These are phyloP conservation scores for Dascillus cervinus DNA, from an alignment of 2,888 invertebrate genomes.

Conservation along the genomic window DNA sequence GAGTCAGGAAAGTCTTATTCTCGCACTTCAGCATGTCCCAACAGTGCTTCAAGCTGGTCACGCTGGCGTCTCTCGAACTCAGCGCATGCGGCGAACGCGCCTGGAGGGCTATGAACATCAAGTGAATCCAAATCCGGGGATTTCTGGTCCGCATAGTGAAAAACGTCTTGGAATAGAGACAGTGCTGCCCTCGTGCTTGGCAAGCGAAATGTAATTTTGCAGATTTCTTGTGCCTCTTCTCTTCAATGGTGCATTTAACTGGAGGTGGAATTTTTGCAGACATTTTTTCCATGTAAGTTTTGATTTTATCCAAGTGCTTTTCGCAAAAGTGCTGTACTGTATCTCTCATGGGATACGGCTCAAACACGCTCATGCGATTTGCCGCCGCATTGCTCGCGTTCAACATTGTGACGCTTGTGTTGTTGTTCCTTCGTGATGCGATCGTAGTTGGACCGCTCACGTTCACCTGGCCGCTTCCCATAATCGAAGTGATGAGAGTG, in stretches of 20 bases:
- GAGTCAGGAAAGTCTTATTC: conserved; percentile 78
- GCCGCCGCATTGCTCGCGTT: conserved; percentile 47
- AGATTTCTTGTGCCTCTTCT: conserved; percentile 77
- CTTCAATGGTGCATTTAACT: conserved; percentile 89
- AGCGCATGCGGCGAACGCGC: conserved; percentile 70
- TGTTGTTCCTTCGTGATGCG: conserved; percentile 53
- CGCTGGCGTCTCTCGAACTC: conserved; percentile 72
- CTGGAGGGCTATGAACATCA: conserved; percentile 89
- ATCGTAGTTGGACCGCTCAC: conserved; percentile 58
- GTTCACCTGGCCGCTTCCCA: conserved; percentile 39
- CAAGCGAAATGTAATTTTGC: conserved; percentile 86
- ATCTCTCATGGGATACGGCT: conserved; percentile 85
- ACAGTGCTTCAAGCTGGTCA: conserved; percentile 79
- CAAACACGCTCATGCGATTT: conserved; percentile 73
- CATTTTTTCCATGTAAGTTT: conserved; percentile 83
- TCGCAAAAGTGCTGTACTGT: conserved; percentile 94
- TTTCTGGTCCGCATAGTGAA: conserved; percentile 74
- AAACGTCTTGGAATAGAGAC: conserved; percentile 74
- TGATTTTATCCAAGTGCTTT: conserved; percentile 87
- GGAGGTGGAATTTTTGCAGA: conserved; percentile 81
- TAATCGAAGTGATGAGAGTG: conserved; percentile 11
- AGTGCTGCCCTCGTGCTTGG: conserved; percentile 74
- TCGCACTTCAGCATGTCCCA: conserved; percentile 93
- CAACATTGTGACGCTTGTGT: conserved; percentile 71
- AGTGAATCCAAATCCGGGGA: conserved; percentile 87